phyloP scores from a whole-genome alignment of 2,888 invertebrate species.

The Nipponacmea schrenckii region DNA sequence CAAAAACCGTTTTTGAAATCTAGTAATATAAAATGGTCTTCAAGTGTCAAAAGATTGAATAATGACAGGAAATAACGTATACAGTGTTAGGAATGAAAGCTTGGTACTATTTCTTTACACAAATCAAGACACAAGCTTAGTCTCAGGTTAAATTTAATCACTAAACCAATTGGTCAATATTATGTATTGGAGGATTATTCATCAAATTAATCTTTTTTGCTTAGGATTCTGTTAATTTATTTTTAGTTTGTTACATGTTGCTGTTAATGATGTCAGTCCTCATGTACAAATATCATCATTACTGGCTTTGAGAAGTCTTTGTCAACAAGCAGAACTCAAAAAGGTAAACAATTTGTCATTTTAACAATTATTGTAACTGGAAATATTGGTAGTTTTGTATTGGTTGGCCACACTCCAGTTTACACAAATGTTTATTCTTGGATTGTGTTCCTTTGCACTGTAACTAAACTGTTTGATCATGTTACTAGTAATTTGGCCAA shows the following conservation, averaged over 20 bases:
- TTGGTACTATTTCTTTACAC: no score
- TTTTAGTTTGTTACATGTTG: conserved; percentile 60
- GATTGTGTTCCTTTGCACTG: neutral
- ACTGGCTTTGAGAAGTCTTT: conserved; percentile 58
- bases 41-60: no score
- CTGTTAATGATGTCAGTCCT: conserved; percentile 62
- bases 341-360: conserved; percentile 41
- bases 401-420: neutral
- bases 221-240: neutral
- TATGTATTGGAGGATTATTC: no score
- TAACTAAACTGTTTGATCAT: no score
- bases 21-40: neutral
- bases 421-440: neutral
- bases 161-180: no score
- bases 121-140: no score
- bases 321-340: conserved; percentile 52
- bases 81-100: no score
- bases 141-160: no score
- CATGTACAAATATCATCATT: conserved; percentile 62
- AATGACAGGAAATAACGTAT: neutral
- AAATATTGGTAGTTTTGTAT: neutral
- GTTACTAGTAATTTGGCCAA: no score
- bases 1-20: neutral
- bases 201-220: no score
- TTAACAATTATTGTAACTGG: neutral